A percentile compares a stretch with the other conserved stretches of the same genome.
These are phyloP conservation scores for Silurus aristotelis DNA, from an alignment of 2,797 vertebrate species.

Conservation along the genomic window DNA sequence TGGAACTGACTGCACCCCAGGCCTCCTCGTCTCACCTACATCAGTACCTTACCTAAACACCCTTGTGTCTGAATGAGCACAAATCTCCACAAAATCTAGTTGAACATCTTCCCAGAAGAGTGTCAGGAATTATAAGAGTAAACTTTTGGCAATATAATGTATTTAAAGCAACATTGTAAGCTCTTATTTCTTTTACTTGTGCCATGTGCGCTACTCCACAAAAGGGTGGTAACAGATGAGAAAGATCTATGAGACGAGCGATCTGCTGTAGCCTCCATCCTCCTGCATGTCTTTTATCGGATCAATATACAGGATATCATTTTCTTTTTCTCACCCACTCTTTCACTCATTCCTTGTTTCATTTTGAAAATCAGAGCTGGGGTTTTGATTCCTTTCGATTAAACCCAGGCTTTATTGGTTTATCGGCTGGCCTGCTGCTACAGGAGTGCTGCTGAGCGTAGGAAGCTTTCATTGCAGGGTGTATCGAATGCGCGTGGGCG, in stretches of 20 bases:
- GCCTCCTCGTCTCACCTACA: too few relatives aligned
- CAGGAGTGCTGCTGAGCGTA: conserved; percentile 31
- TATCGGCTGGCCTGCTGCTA: conserved; percentile 37
- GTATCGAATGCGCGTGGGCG: conserved; percentile 21
- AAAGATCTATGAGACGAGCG: conserved; percentile 17
- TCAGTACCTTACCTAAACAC: too few relatives aligned
- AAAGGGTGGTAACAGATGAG: not conserved
- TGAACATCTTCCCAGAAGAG: too few relatives aligned
- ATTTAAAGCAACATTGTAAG: not conserved
- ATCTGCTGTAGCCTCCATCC: conserved; percentile 51
- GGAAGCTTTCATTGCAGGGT: conserved; percentile 21
- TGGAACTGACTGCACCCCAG: too few relatives aligned
- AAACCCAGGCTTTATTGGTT: conserved; percentile 27
- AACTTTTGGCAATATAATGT: too few relatives aligned
- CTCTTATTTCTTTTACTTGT: not conserved
- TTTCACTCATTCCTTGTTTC: conserved; percentile 3
- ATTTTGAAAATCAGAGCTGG: conserved; percentile 26
- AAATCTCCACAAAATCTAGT: too few relatives aligned
- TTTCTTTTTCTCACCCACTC: conserved; percentile 29
- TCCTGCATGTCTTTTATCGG: conserved; percentile 61
- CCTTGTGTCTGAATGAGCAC: too few relatives aligned
- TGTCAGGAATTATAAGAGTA: too few relatives aligned
- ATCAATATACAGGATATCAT: conserved; percentile 67
- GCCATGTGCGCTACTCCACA: not conserved
- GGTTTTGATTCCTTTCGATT: conserved; percentile 35